Conservation (phyloP, 2,888 invertebrate genomes). For the Ischnura elegans region DNA sequence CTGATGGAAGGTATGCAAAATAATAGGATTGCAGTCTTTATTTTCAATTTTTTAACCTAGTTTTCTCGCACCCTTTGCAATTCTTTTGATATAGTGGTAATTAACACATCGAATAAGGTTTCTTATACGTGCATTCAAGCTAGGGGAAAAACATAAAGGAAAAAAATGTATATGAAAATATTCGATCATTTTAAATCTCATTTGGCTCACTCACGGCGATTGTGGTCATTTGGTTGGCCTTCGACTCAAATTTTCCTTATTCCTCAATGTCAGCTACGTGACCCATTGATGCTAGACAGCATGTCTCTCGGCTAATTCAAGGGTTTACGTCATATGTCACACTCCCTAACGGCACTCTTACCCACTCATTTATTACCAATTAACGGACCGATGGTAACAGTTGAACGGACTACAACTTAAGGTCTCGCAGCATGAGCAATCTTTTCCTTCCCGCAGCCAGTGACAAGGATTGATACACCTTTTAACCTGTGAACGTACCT, state of each 20-base stretch:
- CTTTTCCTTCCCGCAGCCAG: neutral
- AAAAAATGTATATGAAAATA: no score
- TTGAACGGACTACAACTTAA: neutral
- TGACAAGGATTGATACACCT: neutral
- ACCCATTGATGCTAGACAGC: neutral
- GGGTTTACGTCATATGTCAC: neutral
- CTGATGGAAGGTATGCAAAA: no score
- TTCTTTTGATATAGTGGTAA: no score
- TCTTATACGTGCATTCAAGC: no score
- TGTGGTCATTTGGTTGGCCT: neutral
- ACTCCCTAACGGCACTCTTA: neutral
- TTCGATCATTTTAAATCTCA: no score
- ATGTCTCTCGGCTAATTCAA: neutral
- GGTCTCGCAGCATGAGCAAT: neutral
- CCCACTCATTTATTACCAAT: neutral
- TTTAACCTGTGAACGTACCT: no score
- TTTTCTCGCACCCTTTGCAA: no score
- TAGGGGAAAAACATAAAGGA: no score
- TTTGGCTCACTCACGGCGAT: neutral
- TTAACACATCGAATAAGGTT: no score
- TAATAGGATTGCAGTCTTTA: no score
- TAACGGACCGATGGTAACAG: neutral
- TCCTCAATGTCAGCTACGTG: neutral
- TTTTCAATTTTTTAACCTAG: no score
- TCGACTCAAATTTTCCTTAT: no score